Conservation (phyloP, 2,797 vertebrate genomes). For the Helicolenus hilgendorfi region DNA sequence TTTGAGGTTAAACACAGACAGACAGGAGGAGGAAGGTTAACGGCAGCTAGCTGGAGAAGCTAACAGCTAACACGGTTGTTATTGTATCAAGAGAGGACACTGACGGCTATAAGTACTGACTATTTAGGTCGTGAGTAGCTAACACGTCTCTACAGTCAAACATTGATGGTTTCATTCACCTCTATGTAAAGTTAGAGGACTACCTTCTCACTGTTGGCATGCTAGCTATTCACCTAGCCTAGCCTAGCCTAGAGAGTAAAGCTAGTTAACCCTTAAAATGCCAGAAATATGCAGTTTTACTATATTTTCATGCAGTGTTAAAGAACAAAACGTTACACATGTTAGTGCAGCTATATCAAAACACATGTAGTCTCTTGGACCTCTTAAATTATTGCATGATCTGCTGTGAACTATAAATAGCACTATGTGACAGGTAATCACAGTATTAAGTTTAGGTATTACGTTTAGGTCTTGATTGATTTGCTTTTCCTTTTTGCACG, state of each 20-base stretch:
- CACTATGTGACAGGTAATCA: not conserved
- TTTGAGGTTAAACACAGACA: conserved; percentile 70
- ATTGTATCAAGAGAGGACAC: not conserved
- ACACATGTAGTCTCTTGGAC: not conserved
- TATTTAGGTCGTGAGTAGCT: not conserved
- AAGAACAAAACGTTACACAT: not conserved
- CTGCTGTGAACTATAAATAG: not conserved
- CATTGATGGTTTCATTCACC: not conserved
- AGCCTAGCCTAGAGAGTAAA: not conserved
- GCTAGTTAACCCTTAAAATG: not conserved
- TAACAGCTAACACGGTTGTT: conserved; percentile 19
- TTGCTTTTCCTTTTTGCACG: conserved; percentile 3
- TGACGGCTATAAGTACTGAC: not conserved
- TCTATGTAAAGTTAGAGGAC: not conserved
- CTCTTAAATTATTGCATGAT: not conserved
- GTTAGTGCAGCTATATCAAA: not conserved
- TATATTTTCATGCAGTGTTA: not conserved
- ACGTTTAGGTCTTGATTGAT: not conserved
- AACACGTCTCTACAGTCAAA: not conserved
- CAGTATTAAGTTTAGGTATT: not conserved
- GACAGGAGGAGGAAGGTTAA: conserved; percentile 56
- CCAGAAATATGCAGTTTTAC: not conserved
- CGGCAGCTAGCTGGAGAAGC: conserved; percentile 49
- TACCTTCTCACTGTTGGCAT: conserved; percentile 35
- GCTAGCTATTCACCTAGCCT: conserved; percentile 44